Evolutionary conservation across 1,140 invertebrate genomes (phyloP), one percentile per base, ranked within the genome.

Genomic region (Aplysia californica): DNA sequence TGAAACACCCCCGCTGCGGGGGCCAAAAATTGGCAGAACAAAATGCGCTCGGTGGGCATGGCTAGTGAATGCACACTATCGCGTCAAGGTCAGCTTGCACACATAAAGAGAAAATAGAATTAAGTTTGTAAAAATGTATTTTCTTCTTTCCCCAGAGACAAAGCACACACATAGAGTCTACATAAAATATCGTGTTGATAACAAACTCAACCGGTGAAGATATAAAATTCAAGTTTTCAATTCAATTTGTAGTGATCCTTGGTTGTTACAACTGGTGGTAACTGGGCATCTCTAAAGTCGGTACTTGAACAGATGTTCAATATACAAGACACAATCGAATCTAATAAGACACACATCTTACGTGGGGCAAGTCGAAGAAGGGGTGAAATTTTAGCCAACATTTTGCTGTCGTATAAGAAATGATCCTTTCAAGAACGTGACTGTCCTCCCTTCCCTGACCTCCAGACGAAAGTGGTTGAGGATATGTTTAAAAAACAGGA

Each of bases 381-480:
- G 23, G 39, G 66, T 23, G 21, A 18, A 18, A 69, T n/a, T 69
- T 50, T 69, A 44, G 3, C n/a, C 20, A 69, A 39, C 66, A 69
- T 69, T 26, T 26, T 69, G n/a, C 15, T 33, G n/a, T 4, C 23
- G 23, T 38, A 38, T 3, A 10, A 23, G 6, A 29, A 23, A 23
- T 59, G 5, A 23, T 59, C 58, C 31, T 23, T 29, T 50, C 10
- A 50, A n/a, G 58, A 59, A 59, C 58, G 58, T 59, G 58, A 59
- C 21, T 59, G 58, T 59, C 58, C 58, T 59, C 58, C 58, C 31
- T 59, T 59, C 31, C 21, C 58, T 59, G 58, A 59, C 58, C 58
- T 59, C 58, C 58, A 59, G 31, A 50, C 10, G 10, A 50, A 50
- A 50, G 44, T n/a, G n/a, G n/a, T n/a, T n/a, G 44, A 50, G n/a